Evolutionary conservation across 2,888 invertebrate species (phyloP).

Genomic region (Tachina fera): DNA sequence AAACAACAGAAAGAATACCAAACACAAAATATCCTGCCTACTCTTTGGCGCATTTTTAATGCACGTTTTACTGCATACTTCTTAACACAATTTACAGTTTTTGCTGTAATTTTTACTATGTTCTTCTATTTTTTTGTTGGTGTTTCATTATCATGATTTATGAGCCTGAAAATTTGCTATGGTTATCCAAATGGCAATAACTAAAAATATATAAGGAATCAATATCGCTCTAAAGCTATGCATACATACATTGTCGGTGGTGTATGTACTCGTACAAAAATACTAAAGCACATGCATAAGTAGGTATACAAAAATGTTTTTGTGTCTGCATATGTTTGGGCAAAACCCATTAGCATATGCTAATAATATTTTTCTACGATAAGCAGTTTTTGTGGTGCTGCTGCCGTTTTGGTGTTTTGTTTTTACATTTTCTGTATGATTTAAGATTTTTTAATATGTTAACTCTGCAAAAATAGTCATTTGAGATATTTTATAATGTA

Average conservation of each 20-base stretch:
- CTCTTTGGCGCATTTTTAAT: slow-evolving; percentile 64
- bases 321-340: slow-evolving; percentile 27
- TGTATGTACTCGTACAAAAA: not conserved
- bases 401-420: slow-evolving; percentile 21
- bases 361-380: slow-evolving; percentile 70
- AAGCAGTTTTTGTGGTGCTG: slow-evolving; percentile 64
- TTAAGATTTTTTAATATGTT: slow-evolving; percentile 62
- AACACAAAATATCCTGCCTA: slow-evolving; percentile 54
- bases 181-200: slow-evolving; percentile 59
- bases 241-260: slow-evolving; percentile 1
- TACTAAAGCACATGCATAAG: not conserved
- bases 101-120: slow-evolving; percentile 39
- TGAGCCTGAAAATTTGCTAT: slow-evolving; percentile 71
- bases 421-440: slow-evolving; percentile 43
- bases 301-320: not conserved
- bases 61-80: slow-evolving; percentile 70
- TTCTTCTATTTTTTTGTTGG: slow-evolving; percentile 14
- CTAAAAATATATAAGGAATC: slow-evolving; percentile 35
- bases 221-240: slow-evolving; percentile 8
- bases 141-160: slow-evolving; percentile 70
- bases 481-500: slow-evolving; percentile 36
- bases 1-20: not conserved
- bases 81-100: slow-evolving; percentile 51
- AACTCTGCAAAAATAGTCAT: slow-evolving; percentile 50
- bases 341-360: slow-evolving; percentile 73